phyloP scores from a whole-genome alignment of 2,888 invertebrate genomes.

The Seladonia tumulorum region DNA sequence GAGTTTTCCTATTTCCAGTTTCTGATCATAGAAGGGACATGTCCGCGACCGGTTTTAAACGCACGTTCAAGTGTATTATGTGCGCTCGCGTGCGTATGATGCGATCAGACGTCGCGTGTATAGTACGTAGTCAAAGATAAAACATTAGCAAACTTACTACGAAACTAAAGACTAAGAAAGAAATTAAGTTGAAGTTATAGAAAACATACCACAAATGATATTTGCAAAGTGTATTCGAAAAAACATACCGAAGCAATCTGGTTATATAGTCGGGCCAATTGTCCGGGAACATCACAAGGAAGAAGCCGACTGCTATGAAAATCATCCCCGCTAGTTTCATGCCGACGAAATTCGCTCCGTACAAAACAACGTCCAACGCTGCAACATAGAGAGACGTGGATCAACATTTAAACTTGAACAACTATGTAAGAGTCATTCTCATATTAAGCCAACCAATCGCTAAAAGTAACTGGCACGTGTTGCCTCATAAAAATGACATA shows the following conservation, averaged over 20 bases:
- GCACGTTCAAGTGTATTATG: not conserved
- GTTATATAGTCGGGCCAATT: conserved; percentile 99
- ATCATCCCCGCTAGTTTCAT: conserved; percentile 98
- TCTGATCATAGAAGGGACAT: not conserved
- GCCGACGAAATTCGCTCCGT: conserved; percentile 94
- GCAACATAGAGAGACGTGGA: conserved; percentile 68
- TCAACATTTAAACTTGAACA: not conserved
- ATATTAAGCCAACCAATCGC: too few relatives aligned
- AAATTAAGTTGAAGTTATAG: conserved; percentile 73
- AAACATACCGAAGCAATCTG: conserved; percentile 91
- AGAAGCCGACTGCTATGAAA: conserved; percentile 95
- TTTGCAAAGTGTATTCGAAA: conserved; percentile 62
- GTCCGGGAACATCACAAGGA: conserved; percentile 97
- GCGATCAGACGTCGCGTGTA: conserved; percentile 17
- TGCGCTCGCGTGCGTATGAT: conserved; percentile 5
- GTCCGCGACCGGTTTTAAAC: not conserved
- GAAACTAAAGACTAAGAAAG: conserved; percentile 74
- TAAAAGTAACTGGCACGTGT: too few relatives aligned
- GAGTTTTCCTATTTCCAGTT: not conserved
- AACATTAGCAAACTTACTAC: conserved; percentile 64
- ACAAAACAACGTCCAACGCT: conserved; percentile 95
- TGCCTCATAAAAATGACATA: too few relatives aligned
- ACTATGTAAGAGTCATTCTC: too few relatives aligned
- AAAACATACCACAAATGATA: conserved; percentile 77
- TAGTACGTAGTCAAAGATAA: conserved; percentile 56